Conservation (phyloP, 2,888 invertebrate genomes). For the Rhagonycha lutea region DNA sequence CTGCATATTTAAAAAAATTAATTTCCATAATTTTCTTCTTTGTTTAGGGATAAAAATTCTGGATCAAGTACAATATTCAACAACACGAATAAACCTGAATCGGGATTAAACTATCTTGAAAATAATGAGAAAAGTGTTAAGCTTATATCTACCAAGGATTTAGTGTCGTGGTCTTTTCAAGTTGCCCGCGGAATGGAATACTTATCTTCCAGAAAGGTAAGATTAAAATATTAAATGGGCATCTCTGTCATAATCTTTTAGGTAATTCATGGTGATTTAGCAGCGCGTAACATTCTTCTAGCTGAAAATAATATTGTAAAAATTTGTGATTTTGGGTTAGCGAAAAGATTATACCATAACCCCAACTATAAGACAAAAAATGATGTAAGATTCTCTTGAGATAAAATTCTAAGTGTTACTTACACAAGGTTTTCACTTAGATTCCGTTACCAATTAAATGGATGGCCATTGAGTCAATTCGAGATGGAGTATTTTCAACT, state of each 20-base stretch:
- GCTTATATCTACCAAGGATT: constrained; percentile 79
- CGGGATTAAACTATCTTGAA: constrained; percentile 43
- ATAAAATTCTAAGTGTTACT: background rate
- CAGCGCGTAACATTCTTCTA: constrained; percentile 87
- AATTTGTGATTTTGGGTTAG: constrained; percentile 95
- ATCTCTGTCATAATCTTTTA: constrained; percentile 44
- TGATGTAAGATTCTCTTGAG: constrained; percentile 61
- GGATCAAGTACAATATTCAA: constrained; percentile 35
- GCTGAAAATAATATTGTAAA: constrained; percentile 91
- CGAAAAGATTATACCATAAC: constrained; percentile 87
- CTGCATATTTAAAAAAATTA: too few relatives aligned
- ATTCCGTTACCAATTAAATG: constrained; percentile 90
- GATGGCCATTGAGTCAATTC: constrained; percentile 93
- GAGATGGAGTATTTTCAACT: constrained; percentile 88
- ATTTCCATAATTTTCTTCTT: too few relatives aligned
- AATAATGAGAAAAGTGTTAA: constrained; percentile 72
- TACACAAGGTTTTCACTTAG: constrained; percentile 49
- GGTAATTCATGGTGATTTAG: constrained; percentile 86
- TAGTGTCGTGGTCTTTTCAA: constrained; percentile 91
- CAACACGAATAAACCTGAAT: background rate
- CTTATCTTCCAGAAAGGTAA: constrained; percentile 83
- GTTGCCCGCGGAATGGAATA: constrained; percentile 96
- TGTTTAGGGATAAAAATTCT: too few relatives aligned
- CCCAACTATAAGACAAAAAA: constrained; percentile 90
- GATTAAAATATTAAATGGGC: background rate